phyloP scores from a whole-genome alignment of 2,797 vertebrate species.

The Lemur catta region DNA sequence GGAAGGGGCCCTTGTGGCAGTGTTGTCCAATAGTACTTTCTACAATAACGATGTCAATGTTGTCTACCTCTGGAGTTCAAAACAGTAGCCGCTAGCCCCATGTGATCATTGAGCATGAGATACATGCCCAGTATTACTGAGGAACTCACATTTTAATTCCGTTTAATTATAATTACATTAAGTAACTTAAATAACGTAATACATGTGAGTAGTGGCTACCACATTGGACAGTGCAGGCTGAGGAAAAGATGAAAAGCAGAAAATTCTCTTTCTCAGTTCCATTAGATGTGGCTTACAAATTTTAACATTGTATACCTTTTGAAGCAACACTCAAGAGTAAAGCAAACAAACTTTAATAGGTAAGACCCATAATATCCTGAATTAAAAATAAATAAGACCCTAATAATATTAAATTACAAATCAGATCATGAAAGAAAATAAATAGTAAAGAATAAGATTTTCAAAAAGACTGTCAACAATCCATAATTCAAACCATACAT shows the following conservation, averaged over 20 bases:
- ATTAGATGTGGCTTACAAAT: neutral
- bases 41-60: neutral
- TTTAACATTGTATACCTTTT: neutral
- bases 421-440: neutral
- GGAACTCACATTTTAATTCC: neutral
- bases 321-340: neutral
- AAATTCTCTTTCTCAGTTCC: neutral
- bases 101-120: neutral
- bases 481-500: slow-evolving; percentile 35
- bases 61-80: neutral
- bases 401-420: slow-evolving; percentile 11
- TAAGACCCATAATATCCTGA: neutral
- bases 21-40: neutral
- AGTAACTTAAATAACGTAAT: neutral
- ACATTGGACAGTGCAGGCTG: neutral
- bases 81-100: neutral
- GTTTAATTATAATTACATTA: neutral
- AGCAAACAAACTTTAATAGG: neutral
- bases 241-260: neutral
- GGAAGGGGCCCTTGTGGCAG: neutral
- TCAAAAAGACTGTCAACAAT: neutral
- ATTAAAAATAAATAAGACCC: neutral
- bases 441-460: neutral
- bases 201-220: neutral
- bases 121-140: neutral